Evolutionary conservation across 2,888 invertebrate genomes (phyloP), one percentile per base, ranked within the genome.

Genomic region (Aphodius granarius): DNA sequence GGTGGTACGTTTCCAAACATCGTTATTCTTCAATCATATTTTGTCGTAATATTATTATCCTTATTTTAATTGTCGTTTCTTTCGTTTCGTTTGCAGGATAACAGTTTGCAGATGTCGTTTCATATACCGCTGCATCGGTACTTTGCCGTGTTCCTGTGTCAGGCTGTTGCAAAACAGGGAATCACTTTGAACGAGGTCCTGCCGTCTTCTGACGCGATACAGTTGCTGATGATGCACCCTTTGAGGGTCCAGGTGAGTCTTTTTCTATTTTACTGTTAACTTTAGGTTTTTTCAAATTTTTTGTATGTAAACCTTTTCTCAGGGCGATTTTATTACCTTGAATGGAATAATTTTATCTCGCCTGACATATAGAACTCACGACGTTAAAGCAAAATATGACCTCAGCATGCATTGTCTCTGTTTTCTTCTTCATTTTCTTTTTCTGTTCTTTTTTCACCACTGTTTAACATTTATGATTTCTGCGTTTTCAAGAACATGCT

Each of bases 91-190:
- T 87, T 88, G n/a, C 88, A 95, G 94, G 88, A 90, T 85, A 94
- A 95, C 86, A 92, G 91, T 87, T 90, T 93, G 87, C 95, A 97
- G 90, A 94, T 97, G 77, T 97, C 97, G 72, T 99, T 99, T 90
- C 98, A 99, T 89, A 92, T 98, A 84, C 98, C 98, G 18, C 91
- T 99, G 82, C 98, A 99, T 90, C 95, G 99, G 73, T 97, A 98
- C 89, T 91, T 97, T 85, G 93, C 96, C 0, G 93, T 94, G 16
- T 95, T 96, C 85, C 89, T 95, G 82, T 93, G 96, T 86, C 95
- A 96, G 86, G 96, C 94, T 71, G 93, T 95, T 77, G 91, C 94
- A 83, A 90, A 91, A 85, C 93, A 95, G 89, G 95, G 94, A 79
- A 91, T 95, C 82, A 89, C 91, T 63, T 90, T 97, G 62, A 90